Evolutionary conservation across 2,797 vertebrate species (phyloP).

Genomic region (Zenarchopterus dispar): DNA sequence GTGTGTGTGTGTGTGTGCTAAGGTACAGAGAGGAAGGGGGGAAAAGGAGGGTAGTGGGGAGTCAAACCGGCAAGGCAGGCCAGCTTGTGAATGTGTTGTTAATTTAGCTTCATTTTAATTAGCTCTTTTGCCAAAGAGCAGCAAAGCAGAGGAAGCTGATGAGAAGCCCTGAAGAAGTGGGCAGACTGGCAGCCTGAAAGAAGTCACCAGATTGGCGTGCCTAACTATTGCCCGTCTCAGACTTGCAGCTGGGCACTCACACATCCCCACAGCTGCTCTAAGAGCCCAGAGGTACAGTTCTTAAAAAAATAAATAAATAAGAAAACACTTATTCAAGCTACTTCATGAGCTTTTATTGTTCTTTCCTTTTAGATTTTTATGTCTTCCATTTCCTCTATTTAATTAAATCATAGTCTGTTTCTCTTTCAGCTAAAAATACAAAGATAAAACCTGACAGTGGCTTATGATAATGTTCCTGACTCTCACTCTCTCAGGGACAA

Average conservation of each 20-base stretch:
- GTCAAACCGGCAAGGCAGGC: slow-evolving; percentile 56
- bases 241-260: slow-evolving; percentile 65
- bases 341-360: slow-evolving; percentile 47
- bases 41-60: slow-evolving; percentile 42
- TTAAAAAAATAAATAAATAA: slow-evolving; percentile 2
- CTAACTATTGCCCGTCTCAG: slow-evolving; percentile 53
- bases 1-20: slow-evolving; percentile 11
- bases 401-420: slow-evolving; percentile 63
- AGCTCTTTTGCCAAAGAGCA: slow-evolving; percentile 65
- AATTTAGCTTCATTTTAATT: slow-evolving; percentile 79
- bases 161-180: slow-evolving; percentile 66
- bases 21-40: slow-evolving; percentile 31
- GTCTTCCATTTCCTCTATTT: slow-evolving; percentile 49
- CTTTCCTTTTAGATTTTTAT: slow-evolving; percentile 21
- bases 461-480: slow-evolving; percentile 66
- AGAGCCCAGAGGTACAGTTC: slow-evolving; percentile 54
- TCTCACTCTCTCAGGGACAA: slow-evolving; percentile 57
- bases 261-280: slow-evolving; percentile 36
- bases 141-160: slow-evolving; percentile 44
- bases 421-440: slow-evolving; percentile 59
- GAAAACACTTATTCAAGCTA: slow-evolving; percentile 22
- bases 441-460: slow-evolving; percentile 69
- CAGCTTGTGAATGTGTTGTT: slow-evolving; percentile 62
- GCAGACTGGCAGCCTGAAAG: slow-evolving; percentile 59
- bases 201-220: slow-evolving; percentile 69